Evolutionary conservation across 1,140 invertebrate species (phyloP).

Genomic region (Neodiprion pinetum): DNA sequence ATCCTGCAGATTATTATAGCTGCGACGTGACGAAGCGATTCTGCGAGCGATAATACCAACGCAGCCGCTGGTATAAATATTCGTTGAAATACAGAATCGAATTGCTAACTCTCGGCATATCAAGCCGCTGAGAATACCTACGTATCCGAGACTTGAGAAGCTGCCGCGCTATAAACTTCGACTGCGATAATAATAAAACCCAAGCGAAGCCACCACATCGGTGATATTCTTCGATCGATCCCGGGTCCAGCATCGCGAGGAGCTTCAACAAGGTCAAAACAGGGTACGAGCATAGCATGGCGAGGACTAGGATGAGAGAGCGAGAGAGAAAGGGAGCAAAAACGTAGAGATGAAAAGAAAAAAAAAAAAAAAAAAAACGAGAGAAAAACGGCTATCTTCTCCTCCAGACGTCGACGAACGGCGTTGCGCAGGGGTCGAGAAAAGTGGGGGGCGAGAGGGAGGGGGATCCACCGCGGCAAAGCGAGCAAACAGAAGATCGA

Average conservation of each 20-base stretch:
- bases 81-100: too few species aligned
- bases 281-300: conserved; percentile 18
- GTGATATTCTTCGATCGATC: not conserved
- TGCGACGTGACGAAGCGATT: too few species aligned
- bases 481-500: not conserved
- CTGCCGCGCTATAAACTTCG: too few species aligned
- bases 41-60: not conserved
- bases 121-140: too few species aligned
- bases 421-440: conserved; percentile 10
- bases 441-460: conserved; percentile 10
- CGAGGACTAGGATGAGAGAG: not conserved
- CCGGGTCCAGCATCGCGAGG: not conserved
- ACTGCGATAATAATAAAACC: too few species aligned
- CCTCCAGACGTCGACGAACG: not conserved
- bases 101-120: too few species aligned
- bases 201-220: not conserved
- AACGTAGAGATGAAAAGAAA: conserved; percentile 20
- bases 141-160: too few species aligned
- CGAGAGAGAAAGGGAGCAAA: conserved; percentile 9
- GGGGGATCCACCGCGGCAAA: conserved; percentile 25
- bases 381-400: not conserved
- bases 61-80: too few species aligned
- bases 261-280: conserved; percentile 21
- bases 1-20: too few species aligned
- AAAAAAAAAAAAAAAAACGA: conserved; percentile 18